Base-by-base conservation (phyloP, 2,113 vertebrate species). In the Triplophysa siluroides region DNA sequence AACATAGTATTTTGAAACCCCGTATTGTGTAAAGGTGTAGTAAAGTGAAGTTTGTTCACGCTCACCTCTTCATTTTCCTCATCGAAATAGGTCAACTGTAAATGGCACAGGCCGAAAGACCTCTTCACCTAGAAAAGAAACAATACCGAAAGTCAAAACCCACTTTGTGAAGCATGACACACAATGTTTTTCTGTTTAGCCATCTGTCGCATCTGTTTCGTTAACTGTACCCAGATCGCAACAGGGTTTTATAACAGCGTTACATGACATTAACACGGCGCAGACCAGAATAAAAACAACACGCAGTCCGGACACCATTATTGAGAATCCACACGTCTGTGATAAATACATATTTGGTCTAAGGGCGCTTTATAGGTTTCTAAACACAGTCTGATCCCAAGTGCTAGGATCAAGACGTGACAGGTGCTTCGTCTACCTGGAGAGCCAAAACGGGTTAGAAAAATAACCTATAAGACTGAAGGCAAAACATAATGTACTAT, bases 31-130 rank as follows among this genome's bases (percentile, higher is more conserved):
- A 38, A 6, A 16, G n/a, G 4, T n/a, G n/a, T 21, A 18, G n/a
- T 58, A n/a, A n/a, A n/a, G n/a, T n/a, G n/a, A n/a, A n/a, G n/a
- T 2, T 24, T 41, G 10, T 74, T 62, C 1, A 45, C 8, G n/a
- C 89, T 89, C 78, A 93, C 92, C 91, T 93, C 92, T 70, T 93
- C 92, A 0, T 91, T 92, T 43, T 93, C 92, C 79, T 93, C 92
- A 5, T 93, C 92, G 7, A 90, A 91, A 71, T 93, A 93, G 1
- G 91, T 93, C 70, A 93, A 83, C 77, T 93, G 92, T 4, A 93
- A 89, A 74, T 86, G 91, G 84, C 90, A 90, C 58, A 93, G 84
- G 58, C 92, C 89, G 26, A 91, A 93, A 0, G 92, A 91, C 18
- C 91, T 90, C 67, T 92, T 93, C 56, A 93, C 91, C 92, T 93